phyloP scores from a whole-genome alignment of 2,888 invertebrate species.

The Ochropleura leucogaster region DNA sequence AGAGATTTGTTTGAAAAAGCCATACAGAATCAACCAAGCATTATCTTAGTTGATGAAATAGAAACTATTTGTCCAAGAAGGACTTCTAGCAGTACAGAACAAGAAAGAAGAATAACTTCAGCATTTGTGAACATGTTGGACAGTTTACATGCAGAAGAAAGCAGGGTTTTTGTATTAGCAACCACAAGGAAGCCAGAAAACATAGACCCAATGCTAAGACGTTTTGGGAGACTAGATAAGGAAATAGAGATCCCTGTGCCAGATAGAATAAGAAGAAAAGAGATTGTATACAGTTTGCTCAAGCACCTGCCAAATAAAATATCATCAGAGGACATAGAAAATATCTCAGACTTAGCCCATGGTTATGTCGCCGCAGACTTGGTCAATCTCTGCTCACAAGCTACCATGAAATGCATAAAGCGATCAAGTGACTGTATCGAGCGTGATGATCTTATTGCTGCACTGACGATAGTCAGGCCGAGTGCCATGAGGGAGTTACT shows the following conservation, averaged over 20 bases:
- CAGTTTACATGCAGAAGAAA: constrained; percentile 87
- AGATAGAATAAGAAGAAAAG: constrained; percentile 91
- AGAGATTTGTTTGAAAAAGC: constrained; percentile 93
- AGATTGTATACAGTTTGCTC: constrained; percentile 93
- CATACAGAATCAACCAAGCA: constrained; percentile 92
- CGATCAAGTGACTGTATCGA: constrained; percentile 78
- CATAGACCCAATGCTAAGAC: constrained; percentile 93
- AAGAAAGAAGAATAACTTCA: constrained; percentile 93
- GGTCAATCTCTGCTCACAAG: constrained; percentile 94
- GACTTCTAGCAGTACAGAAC: constrained; percentile 91
- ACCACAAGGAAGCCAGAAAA: constrained; percentile 94
- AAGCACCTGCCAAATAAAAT: constrained; percentile 90
- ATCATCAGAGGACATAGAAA: constrained; percentile 88
- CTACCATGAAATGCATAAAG: constrained; percentile 92
- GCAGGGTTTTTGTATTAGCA: constrained; percentile 93
- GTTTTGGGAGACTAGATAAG: constrained; percentile 95
- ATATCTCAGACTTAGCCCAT: constrained; percentile 94
- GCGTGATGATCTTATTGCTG: constrained; percentile 91
- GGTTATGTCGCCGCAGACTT: constrained; percentile 98
- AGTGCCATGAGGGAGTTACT: constrained; percentile 97
- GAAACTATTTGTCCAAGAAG: constrained; percentile 94
- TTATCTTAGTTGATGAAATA: constrained; percentile 96
- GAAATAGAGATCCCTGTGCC: constrained; percentile 96
- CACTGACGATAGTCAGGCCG: constrained; percentile 94
- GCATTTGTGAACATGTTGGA: constrained; percentile 92